These are phyloP conservation scores for Standfussiana lucernea DNA, from an alignment of 2,888 invertebrate species.

Conservation along the genomic window DNA sequence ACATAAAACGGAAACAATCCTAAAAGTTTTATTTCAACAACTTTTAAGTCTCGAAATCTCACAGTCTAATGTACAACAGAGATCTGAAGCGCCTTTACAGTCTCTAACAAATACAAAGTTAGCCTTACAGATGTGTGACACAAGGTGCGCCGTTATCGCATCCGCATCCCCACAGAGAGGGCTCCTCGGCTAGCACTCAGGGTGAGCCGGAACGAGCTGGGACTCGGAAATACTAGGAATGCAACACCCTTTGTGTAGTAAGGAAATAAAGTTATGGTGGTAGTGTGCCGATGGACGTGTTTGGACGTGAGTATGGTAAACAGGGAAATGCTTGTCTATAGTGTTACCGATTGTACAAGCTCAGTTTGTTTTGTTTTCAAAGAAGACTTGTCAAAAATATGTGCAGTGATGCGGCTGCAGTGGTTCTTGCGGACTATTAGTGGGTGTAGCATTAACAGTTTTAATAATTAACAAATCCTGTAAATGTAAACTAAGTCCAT, in stretches of 20 bases:
- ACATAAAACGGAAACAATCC: conserved; percentile 9
- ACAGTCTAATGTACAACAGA: conserved; percentile 33
- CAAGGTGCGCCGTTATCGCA: conserved; percentile 60
- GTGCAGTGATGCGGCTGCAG: not conserved
- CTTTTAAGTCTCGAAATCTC: conserved; percentile 22
- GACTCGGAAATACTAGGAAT: conserved; percentile 9
- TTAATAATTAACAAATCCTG: not conserved
- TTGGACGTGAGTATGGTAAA: conserved; percentile 10
- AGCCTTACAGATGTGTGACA: conserved; percentile 42
- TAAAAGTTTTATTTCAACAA: conserved; percentile 28
- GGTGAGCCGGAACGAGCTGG: conserved; percentile 1
- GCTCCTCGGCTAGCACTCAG: conserved; percentile 32
- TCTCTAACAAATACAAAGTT: conserved; percentile 40
- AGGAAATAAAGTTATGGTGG: conserved; percentile 25
- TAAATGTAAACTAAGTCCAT: not conserved
- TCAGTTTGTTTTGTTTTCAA: not conserved
- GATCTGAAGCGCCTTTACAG: conserved; percentile 7
- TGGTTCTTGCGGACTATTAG: not conserved
- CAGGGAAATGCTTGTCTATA: not conserved
- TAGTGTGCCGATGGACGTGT: not conserved
- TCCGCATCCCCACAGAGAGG: conserved; percentile 64
- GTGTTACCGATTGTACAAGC: no score
- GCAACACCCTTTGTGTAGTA: conserved; percentile 20
- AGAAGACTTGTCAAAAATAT: not conserved
- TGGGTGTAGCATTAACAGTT: not conserved